phyloP scores from a whole-genome alignment of 1,140 invertebrate species.

The Leucophenga varia region DNA sequence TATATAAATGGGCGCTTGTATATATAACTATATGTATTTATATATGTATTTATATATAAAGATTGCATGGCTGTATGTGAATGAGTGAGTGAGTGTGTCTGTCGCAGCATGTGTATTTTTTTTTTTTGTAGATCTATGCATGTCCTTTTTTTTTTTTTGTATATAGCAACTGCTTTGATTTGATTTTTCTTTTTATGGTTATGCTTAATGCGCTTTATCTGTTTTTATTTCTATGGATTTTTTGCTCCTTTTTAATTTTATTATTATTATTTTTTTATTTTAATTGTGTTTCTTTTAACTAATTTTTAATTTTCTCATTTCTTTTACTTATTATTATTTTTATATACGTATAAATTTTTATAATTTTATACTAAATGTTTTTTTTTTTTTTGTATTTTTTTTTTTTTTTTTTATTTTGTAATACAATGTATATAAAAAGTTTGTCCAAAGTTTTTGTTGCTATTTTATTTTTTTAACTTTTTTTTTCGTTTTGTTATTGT shows the following conservation, averaged over 20 bases:
- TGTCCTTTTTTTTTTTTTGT: slow-evolving; percentile 26
- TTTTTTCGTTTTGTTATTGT: slow-evolving; percentile 13
- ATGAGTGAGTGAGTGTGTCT: slow-evolving; percentile 11
- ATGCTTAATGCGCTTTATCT: slow-evolving; percentile 39
- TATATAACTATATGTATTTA: slow-evolving; percentile 12
- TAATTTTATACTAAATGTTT: slow-evolving; percentile 55
- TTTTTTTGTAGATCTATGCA: slow-evolving; percentile 42
- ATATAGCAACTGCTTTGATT: too few species aligned
- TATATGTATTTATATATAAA: slow-evolving; percentile 19
- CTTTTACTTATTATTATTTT: slow-evolving; percentile 36
- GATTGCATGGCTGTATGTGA: slow-evolving; percentile 25
- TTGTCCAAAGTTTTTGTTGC: slow-evolving; percentile 51
- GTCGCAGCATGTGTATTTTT: slow-evolving; percentile 24
- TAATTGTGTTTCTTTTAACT: slow-evolving; percentile 40
- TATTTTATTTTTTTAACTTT: slow-evolving; percentile 43
- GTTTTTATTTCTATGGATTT: slow-evolving; percentile 26
- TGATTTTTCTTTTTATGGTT: slow-evolving; percentile 44
- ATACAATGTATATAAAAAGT: slow-evolving; percentile 48
- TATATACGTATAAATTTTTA: slow-evolving; percentile 52
- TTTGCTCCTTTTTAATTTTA: slow-evolving; percentile 23
- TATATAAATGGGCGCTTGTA: slow-evolving; percentile 18
- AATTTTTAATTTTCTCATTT: slow-evolving; percentile 38
- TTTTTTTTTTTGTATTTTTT: slow-evolving; percentile 22
- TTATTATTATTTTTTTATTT: slow-evolving; percentile 34
- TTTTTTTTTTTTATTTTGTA: slow-evolving; percentile 30